Base-by-base conservation (phyloP, 2,797 vertebrate species). In the Enteromius paludinosus region DNA sequence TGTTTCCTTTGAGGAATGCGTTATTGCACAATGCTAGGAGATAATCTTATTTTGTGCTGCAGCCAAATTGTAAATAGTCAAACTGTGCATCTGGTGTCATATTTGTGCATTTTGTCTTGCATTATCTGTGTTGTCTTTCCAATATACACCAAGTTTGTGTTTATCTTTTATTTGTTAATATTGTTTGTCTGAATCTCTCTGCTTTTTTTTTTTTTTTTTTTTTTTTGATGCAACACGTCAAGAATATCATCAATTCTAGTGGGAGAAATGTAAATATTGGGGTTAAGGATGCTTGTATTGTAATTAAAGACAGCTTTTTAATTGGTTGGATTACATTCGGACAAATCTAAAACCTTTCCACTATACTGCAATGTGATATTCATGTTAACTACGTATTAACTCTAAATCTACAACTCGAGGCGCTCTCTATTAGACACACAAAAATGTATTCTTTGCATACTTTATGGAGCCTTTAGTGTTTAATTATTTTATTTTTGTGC, bases 41-140 rank as follows among this genome's bases (percentile, higher is more conserved):
- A 87, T 87, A 87, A 86, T 81, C 65, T 86, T 69, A 68, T 86
- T 88, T 83, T 82, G 83, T 91, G 89, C 83, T 81, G 47, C 91
- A 91, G 89, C 85, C 93, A 91, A 75, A 89, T 90, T 94, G 87
- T 70, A 47, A 86, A 30, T 25, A 43, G 77, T 61, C 54, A 8
- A 83, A 87, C 89, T 88, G 83, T 91, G 83, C 84, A 89, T 92
- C 92, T 92, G 91, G 91, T 92, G 92, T 90, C 69, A 86, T 84
- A 81, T 66, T 86, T 84, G 78, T 80, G 71, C 78, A 81, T 79
- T 41, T 72, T 41, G 77, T 68, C 59, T 28, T 47, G 64, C 66
- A 65, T 65, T 49, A 78, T 54, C 10, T 23, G 38, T 61, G 25
- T 82, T 83, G 52, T 83, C 69, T 52, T 73, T 65, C 59, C 43